Percentiles rank a stretch among this genome's conserved stretches.
phyloP scores from a whole-genome alignment of 2,797 vertebrate species.

The Hapalemur alaotrensis region DNA sequence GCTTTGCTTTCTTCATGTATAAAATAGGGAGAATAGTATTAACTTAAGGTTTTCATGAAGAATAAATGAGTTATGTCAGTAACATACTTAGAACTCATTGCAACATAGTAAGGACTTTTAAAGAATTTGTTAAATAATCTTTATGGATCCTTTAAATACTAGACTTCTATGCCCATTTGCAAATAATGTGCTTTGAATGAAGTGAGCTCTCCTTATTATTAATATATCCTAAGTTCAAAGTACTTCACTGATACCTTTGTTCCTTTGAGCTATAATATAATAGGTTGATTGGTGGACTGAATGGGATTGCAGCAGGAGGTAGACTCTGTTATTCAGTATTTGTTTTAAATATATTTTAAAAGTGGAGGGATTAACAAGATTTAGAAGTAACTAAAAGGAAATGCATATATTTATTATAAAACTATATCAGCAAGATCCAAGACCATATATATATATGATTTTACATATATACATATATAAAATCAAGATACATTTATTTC shows the following conservation, averaged over 20 bases:
- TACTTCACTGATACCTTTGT: neutral
- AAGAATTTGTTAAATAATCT: neutral
- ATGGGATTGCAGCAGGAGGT: neutral
- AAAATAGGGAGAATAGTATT: neutral
- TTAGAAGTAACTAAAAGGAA: neutral
- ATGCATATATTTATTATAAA: neutral
- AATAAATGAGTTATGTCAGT: neutral
- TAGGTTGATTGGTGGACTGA: neutral
- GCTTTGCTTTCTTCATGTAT: neutral
- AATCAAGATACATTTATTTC: neutral
- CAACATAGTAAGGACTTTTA: neutral
- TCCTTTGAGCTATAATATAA: neutral
- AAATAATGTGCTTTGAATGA: neutral
- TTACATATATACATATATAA: no score
- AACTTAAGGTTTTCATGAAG: neutral
- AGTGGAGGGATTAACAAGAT: neutral
- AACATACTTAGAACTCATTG: neutral
- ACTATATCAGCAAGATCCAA: neutral
- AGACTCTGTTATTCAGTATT: neutral
- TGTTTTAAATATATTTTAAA: neutral
- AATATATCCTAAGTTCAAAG: neutral
- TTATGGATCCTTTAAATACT: neutral
- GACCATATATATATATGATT: no score
- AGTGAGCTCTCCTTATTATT: neutral
- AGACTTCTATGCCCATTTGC: neutral